A percentile compares a stretch with the other conserved stretches of the same genome.
phyloP scores from a whole-genome alignment of 2,888 invertebrate genomes.

The Lycia hirtaria region DNA sequence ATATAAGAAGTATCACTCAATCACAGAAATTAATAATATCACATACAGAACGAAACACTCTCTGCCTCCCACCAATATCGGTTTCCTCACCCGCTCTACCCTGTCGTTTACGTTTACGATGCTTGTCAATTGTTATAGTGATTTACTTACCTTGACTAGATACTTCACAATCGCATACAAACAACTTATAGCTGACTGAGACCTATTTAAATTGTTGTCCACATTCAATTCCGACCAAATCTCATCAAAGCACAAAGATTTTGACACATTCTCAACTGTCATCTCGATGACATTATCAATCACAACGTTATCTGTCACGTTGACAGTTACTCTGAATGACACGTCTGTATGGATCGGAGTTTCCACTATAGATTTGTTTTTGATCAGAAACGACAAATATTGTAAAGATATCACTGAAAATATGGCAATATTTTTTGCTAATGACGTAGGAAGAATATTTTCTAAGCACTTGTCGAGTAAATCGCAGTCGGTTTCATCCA shows the following conservation, averaged over 20 bases:
- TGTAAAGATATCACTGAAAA: conserved; percentile 78
- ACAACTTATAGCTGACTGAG: conserved; percentile 79
- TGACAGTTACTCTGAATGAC: conserved; percentile 64
- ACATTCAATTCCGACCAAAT: conserved; percentile 76
- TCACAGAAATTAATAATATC: no score
- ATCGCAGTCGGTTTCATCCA: conserved; percentile 76
- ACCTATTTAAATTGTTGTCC: conserved; percentile 72
- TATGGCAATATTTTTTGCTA: conserved; percentile 71
- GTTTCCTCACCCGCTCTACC: no score
- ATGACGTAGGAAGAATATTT: conserved; percentile 61
- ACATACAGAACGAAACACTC: no score
- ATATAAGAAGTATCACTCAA: no score
- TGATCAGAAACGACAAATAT: conserved; percentile 79
- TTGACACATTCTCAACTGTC: conserved; percentile 71
- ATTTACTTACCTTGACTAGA: conserved; percentile 68
- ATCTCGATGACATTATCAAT: conserved; percentile 71
- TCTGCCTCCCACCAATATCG: no score
- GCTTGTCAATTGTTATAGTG: no score
- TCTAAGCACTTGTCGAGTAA: conserved; percentile 75
- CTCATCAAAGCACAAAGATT: conserved; percentile 68
- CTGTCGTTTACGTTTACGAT: no score
- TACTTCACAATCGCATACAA: conserved; percentile 78
- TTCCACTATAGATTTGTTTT: conserved; percentile 79
- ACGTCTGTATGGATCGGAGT: conserved; percentile 74
- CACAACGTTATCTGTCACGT: conserved; percentile 66